phyloP scores from a whole-genome alignment of 2,113 vertebrate species.

The Antechinus stuartii region DNA sequence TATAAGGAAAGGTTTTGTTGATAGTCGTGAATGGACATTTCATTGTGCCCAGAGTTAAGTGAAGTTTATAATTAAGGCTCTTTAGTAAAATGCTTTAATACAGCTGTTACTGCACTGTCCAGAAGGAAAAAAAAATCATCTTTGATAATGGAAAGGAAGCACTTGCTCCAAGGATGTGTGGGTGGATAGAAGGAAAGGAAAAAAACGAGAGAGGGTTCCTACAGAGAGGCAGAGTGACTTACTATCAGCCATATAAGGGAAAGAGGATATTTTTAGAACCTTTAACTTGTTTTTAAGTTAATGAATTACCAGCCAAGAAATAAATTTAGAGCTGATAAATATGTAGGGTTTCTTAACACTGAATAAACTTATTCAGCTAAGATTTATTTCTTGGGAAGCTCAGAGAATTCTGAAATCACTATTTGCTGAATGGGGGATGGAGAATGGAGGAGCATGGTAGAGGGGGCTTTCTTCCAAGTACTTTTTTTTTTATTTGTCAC shows the following conservation, averaged over 20 bases:
- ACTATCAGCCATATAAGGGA: neutral
- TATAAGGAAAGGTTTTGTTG: neutral
- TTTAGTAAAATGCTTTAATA: neutral
- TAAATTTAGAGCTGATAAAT: slow-evolving; percentile 24
- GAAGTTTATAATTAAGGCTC: neutral
- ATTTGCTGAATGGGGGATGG: neutral
- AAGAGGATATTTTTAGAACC: slow-evolving; percentile 30
- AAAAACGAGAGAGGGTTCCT: neutral
- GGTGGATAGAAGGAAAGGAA: neutral
- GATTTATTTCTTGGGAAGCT: neutral
- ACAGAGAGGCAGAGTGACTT: neutral
- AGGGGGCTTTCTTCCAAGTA: slow-evolving; percentile 5
- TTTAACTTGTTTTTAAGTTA: slow-evolving; percentile 30
- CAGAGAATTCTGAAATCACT: neutral
- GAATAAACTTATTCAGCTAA: neutral
- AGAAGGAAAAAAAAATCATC: neutral
- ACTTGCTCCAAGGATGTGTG: neutral
- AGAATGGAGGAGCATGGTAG: neutral
- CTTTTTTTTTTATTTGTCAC: neutral
- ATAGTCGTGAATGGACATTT: neutral
- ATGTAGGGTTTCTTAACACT: slow-evolving; percentile 20
- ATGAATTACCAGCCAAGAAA: slow-evolving; percentile 10
- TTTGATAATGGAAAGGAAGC: neutral
- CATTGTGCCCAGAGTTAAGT: neutral
- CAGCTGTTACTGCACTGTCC: neutral